Conservation (phyloP, 1,140 invertebrate genomes). For the Bombus waltoni region DNA sequence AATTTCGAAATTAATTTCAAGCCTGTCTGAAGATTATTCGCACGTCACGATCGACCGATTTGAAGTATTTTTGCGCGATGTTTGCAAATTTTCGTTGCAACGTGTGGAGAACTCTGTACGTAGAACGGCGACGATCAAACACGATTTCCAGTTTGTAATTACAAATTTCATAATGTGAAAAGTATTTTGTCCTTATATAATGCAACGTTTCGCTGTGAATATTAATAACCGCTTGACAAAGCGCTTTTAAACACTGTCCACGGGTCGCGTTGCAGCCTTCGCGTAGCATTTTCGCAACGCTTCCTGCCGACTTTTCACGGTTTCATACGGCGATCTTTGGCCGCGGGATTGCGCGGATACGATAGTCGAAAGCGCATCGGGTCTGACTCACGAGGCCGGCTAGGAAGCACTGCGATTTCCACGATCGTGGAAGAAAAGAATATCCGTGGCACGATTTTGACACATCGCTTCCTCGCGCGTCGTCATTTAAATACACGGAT, state of each 20-base stretch:
- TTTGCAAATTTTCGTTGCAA: too few species aligned
- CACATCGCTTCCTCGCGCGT: constrained; percentile 70
- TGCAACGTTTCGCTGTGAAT: too few species aligned
- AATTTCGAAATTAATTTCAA: neutral
- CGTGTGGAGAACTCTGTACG: too few species aligned
- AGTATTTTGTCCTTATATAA: too few species aligned
- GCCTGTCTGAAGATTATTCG: neutral
- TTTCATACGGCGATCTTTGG: neutral
- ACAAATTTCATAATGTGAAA: too few species aligned
- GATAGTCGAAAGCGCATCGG: constrained; percentile 35
- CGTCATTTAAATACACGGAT: constrained; percentile 73
- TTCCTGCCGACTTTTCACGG: neutral
- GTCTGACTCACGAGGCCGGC: constrained; percentile 11
- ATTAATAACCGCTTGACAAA: too few species aligned
- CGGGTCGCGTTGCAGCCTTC: too few species aligned
- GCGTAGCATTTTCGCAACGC: neutral
- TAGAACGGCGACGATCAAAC: too few species aligned
- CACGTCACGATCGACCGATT: too few species aligned
- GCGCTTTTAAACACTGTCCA: too few species aligned
- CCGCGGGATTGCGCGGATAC: constrained; percentile 28
- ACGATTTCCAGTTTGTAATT: too few species aligned
- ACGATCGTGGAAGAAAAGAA: constrained; percentile 27
- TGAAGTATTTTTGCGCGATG: too few species aligned
- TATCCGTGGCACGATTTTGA: constrained; percentile 67
- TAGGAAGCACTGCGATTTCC: constrained; percentile 1